phyloP scores from a whole-genome alignment of 2,113 vertebrate species.

The Anolis carolinensis region DNA sequence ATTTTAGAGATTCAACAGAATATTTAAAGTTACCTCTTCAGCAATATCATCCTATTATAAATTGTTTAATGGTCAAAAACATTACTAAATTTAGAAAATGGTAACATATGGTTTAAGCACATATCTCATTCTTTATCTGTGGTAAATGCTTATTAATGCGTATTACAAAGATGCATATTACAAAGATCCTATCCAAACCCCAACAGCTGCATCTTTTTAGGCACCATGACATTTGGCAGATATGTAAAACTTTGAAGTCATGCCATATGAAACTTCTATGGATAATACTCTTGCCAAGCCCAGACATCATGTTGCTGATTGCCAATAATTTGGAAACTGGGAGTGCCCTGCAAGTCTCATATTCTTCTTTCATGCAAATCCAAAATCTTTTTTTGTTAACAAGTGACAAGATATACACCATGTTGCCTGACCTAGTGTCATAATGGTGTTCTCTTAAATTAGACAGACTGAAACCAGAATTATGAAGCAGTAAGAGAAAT shows the following conservation, averaged over 20 bases:
- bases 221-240: constrained; percentile 14
- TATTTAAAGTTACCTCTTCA: constrained; percentile 10
- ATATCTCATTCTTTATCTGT: constrained; percentile 21
- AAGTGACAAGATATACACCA: not conserved
- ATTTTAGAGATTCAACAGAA: constrained; percentile 29
- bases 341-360: too few relatives aligned
- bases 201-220: constrained; percentile 41
- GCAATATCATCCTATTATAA: constrained; percentile 6
- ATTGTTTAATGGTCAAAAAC: not conserved
- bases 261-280: accelerated
- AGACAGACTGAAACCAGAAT: not conserved
- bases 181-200: not conserved
- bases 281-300: not conserved
- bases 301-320: not conserved
- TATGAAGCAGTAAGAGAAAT: not conserved
- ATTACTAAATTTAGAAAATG: constrained; percentile 23
- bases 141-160: not conserved
- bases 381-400: not conserved
- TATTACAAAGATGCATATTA: constrained; percentile 39
- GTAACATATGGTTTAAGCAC: constrained; percentile 8
- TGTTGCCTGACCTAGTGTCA: not conserved
- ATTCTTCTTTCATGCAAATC: not conserved
- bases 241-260: not conserved
- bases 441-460: not conserved
- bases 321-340: too few relatives aligned